These are phyloP conservation scores for Remorina albescens DNA, from an alignment of 2,797 vertebrate species.

Conservation along the genomic window DNA sequence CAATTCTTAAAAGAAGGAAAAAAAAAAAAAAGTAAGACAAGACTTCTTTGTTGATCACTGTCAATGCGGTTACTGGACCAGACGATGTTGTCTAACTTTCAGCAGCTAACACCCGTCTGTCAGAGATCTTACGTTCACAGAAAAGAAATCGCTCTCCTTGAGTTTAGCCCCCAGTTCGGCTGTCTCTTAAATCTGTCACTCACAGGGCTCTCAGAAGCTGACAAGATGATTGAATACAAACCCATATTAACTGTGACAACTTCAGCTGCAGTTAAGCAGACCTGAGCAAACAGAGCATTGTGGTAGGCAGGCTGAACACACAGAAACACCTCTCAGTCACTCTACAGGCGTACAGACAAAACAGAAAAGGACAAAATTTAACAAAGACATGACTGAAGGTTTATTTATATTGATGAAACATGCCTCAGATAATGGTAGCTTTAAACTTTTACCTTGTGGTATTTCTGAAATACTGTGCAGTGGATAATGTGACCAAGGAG, in stretches of 20 bases:
- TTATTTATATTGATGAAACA: slow-evolving; percentile 54
- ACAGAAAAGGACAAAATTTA: slow-evolving; percentile 35
- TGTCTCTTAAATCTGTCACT: slow-evolving; percentile 85
- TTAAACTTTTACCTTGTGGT: slow-evolving; percentile 36
- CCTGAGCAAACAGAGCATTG: slow-evolving; percentile 75
- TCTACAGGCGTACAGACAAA: slow-evolving; percentile 29
- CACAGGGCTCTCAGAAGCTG: slow-evolving; percentile 81
- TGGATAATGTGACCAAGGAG: slow-evolving; percentile 26
- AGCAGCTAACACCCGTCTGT: slow-evolving; percentile 76
- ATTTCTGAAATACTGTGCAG: slow-evolving; percentile 47
- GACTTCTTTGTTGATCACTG: slow-evolving; percentile 89
- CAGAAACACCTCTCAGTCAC: slow-evolving; percentile 53
- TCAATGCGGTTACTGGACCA: slow-evolving; percentile 85
- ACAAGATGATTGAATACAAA: slow-evolving; percentile 87
- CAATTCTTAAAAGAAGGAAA: slow-evolving; percentile 55
- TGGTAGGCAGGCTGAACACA: slow-evolving; percentile 62
- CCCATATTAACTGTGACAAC: slow-evolving; percentile 84
- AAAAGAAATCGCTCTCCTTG: slow-evolving; percentile 76
- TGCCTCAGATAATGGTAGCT: slow-evolving; percentile 29
- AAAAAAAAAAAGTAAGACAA: slow-evolving; percentile 75
- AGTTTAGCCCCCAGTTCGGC: slow-evolving; percentile 83
- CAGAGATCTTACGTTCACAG: slow-evolving; percentile 77
- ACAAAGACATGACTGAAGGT: slow-evolving; percentile 43
- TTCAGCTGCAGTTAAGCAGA: slow-evolving; percentile 79
- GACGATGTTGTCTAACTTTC: slow-evolving; percentile 82